Conservation (phyloP, 2,888 invertebrate species). For the Torymus texanus region DNA sequence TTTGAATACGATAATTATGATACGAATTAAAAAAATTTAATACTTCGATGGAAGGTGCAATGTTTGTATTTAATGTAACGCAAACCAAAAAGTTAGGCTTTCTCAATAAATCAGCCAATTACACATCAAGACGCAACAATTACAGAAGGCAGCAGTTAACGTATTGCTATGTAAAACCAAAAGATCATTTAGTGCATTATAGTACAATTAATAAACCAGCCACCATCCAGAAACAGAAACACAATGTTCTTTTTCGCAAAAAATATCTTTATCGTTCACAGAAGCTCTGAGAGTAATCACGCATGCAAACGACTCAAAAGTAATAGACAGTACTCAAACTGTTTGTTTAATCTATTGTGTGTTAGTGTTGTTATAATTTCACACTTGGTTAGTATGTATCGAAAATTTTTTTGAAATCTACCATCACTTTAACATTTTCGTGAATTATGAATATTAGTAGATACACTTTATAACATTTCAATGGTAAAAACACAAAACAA, state of each 20-base stretch:
- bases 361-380: constrained; percentile 41
- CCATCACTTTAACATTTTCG: no score
- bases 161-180: constrained; percentile 53
- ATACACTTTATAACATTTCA: not conserved
- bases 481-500: no score
- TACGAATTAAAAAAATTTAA: not conserved
- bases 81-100: constrained; percentile 46
- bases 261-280: constrained; percentile 53
- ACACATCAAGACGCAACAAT: constrained; percentile 56
- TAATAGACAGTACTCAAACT: constrained; percentile 26
- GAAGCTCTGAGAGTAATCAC: constrained; percentile 51
- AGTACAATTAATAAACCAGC: constrained; percentile 64
- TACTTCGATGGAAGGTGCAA: constrained; percentile 31
- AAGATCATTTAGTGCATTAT: constrained; percentile 52
- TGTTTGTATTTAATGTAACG: constrained; percentile 22
- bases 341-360: constrained; percentile 2
- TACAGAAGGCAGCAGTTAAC: constrained; percentile 55
- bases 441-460: constrained; percentile 4
- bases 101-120: constrained; percentile 53
- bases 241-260: constrained; percentile 31
- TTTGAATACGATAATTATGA: not conserved
- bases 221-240: constrained; percentile 66
- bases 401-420: not conserved
- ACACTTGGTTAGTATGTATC: constrained; percentile 8
- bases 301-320: constrained; percentile 45